A percentile compares a stretch with the other conserved stretches of the same genome.
Conservation (phyloP, 2,797 vertebrate genomes). For the Acanthurus lineatus region DNA sequence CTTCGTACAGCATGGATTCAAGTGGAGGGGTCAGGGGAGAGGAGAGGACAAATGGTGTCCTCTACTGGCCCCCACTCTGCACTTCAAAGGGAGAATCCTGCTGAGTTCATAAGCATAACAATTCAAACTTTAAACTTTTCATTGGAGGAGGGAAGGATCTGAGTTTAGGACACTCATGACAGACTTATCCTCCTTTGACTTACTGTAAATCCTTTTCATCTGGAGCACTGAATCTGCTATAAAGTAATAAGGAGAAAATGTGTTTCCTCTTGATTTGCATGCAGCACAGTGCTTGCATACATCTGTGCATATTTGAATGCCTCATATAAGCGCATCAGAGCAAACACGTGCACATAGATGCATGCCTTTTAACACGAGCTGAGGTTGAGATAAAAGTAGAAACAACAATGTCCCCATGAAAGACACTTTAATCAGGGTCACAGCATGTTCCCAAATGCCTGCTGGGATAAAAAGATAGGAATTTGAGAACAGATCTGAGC, state of each 20-base stretch:
- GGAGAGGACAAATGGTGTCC: constrained; percentile 75
- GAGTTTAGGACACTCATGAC: neutral
- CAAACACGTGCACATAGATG: neutral
- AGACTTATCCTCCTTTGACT: neutral
- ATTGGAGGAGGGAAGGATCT: constrained; percentile 16
- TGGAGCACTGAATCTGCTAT: neutral
- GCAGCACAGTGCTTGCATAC: neutral
- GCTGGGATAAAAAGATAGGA: constrained; percentile 57
- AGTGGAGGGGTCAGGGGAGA: constrained; percentile 58
- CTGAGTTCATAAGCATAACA: constrained; percentile 48
- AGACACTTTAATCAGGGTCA: constrained; percentile 28
- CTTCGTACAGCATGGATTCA: constrained; percentile 28
- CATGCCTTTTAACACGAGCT: neutral
- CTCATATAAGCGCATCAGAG: neutral
- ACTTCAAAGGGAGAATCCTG: constrained; percentile 69
- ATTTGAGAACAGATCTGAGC: constrained; percentile 61
- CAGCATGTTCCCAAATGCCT: constrained; percentile 64
- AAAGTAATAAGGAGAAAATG: neutral
- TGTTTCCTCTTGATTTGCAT: neutral
- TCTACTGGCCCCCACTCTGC: constrained; percentile 72
- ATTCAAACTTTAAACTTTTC: constrained; percentile 3
- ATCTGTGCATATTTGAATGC: neutral
- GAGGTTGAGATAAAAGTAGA: constrained; percentile 19
- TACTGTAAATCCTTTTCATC: neutral
- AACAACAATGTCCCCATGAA: constrained; percentile 14